Evolutionary conservation across 2,113 vertebrate species (phyloP), one percentile per base, ranked within the genome.

Genomic region (Ophthalmolycus amberensis): DNA sequence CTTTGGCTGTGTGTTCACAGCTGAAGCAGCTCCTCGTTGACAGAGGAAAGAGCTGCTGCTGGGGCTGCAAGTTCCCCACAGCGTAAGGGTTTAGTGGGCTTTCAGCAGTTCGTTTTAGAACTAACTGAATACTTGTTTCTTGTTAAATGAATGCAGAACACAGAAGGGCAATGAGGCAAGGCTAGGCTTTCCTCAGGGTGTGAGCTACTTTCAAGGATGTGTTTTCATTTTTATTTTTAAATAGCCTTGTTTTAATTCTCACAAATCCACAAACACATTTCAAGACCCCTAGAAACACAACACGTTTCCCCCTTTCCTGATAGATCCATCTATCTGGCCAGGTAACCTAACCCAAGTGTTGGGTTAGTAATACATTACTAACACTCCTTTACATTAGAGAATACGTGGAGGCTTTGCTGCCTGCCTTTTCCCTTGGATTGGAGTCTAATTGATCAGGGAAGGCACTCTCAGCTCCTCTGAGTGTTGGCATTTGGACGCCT

Each of bases 401-500:
- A 18, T 14, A 6, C 14, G 42, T 48, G 54, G 38, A 62, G 66
- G 46, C 63, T 59, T 1, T 37, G 71, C 71, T 34, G 50, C 27
- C 50, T 4, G 34, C 14, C 20, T 20, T 5, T 71, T 50, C 54
- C 42, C 70, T 27, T 16, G 25, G 59, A 70, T 12, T 25, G 32
- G 71, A 81, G 66, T 77, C 74, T 75, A 71, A 79, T 66, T 70
- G 78, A 81, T 69, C 56, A 77, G 67, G 66, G 72, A 76, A 76
- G 75, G 18, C 72, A 54, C 62, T 40, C 69, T 76, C 63, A 42
- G 69, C 76, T 75, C 75, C 78, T 86, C 81, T 71, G 82, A 87
- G 74, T 73, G 66, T 56, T 58, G 85, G 77, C 88, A 90, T 90
- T 90, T 88, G 77, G 85, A 87, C 77, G 70, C 72, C 87, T 75